Evolutionary conservation across 2,113 vertebrate genomes (phyloP).

Genomic region (Bombycilla garrulus): DNA sequence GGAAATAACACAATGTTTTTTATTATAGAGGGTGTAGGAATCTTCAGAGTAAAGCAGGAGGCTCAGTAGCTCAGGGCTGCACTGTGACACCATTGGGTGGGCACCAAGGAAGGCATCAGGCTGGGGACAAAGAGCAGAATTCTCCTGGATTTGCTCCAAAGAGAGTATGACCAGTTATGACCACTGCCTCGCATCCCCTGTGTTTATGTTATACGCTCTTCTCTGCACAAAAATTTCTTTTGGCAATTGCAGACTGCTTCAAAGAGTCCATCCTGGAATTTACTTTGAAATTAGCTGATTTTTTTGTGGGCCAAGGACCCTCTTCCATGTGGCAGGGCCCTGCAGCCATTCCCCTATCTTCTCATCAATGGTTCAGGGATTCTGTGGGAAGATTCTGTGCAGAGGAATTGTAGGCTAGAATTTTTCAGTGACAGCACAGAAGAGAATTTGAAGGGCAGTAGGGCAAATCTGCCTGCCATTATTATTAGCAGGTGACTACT

Average conservation of each 20-base stretch:
- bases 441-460: not conserved
- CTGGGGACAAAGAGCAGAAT: not conserved
- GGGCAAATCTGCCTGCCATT: slow-evolving; percentile 6
- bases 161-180: not conserved
- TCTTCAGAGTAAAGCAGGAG: not conserved
- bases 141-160: not conserved
- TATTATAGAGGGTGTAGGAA: not conserved
- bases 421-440: not conserved
- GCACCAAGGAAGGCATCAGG: not conserved
- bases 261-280: not conserved
- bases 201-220: not conserved
- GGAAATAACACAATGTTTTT: not conserved
- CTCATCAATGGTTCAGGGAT: fast-evolving
- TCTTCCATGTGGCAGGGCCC: not conserved
- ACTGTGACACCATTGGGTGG: not conserved
- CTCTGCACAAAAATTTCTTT: not conserved
- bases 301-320: not conserved
- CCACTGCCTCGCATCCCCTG: not conserved
- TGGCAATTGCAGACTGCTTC: not conserved
- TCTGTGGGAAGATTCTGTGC: not conserved
- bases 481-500: slow-evolving; percentile 34
- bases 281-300: not conserved
- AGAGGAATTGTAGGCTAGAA: not conserved
- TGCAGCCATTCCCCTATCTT: fast-evolving
- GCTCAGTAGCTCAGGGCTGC: not conserved